Evolutionary conservation across 2,888 invertebrate genomes (phyloP).

Genomic region (Orthonevra nobilis): DNA sequence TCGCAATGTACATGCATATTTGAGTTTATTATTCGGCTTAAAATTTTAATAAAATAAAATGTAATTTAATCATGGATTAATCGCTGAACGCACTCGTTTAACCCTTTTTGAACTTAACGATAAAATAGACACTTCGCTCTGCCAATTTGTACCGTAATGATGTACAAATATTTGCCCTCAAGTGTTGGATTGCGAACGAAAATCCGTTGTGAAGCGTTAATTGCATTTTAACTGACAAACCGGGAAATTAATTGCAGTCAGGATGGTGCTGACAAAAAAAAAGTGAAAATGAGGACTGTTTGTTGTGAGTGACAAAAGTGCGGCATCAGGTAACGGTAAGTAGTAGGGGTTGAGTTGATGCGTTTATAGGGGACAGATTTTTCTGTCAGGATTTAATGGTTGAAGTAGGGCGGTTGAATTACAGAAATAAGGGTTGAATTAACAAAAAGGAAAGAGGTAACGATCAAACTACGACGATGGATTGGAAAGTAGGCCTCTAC

Average conservation of each 20-base stretch:
- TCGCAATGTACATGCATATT: no score
- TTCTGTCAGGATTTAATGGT: no score
- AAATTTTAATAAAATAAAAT: not conserved
- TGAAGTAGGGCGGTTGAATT: no score
- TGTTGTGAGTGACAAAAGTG: slow-evolving; percentile 7
- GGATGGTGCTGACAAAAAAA: not conserved
- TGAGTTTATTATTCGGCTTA: no score
- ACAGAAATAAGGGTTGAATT: no score
- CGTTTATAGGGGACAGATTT: no score
- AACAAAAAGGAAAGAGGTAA: no score
- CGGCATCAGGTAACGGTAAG: no score
- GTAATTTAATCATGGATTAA: slow-evolving; percentile 29
- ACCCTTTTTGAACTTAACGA: slow-evolving; percentile 10
- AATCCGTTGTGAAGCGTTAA: slow-evolving; percentile 39
- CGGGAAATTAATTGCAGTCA: slow-evolving; percentile 8
- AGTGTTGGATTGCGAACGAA: slow-evolving; percentile 29
- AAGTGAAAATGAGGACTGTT: not conserved
- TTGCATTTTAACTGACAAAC: slow-evolving; percentile 48
- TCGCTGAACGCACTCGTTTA: not conserved
- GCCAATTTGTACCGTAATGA: slow-evolving; percentile 42
- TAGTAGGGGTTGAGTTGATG: no score
- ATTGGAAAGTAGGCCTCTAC: no score
- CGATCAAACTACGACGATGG: no score
- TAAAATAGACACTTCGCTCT: not conserved
- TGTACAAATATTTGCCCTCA: slow-evolving; percentile 40